Evolutionary conservation across 2,113 vertebrate genomes (phyloP).

Genomic region (Cnemophilus loriae): DNA sequence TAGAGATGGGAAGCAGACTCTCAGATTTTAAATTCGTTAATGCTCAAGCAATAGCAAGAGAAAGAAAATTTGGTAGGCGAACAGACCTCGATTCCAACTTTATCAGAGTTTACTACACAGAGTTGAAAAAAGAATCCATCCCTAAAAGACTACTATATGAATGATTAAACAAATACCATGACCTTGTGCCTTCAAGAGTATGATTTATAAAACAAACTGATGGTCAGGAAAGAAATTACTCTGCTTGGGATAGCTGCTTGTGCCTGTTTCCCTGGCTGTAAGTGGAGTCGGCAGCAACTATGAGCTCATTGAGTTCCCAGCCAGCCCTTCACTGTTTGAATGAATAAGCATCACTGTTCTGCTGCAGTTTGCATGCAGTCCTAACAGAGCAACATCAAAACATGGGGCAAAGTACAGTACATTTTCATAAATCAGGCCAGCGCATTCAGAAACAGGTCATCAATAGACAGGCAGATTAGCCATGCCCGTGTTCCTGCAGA

Average conservation of each 20-base stretch:
- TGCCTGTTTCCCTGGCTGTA: background rate
- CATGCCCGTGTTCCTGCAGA: background rate
- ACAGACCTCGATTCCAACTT: background rate
- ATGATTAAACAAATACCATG: background rate
- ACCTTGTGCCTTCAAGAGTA: background rate
- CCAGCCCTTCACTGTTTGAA: slow-evolving; percentile 21
- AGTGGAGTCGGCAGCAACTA: background rate
- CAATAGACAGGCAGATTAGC: background rate
- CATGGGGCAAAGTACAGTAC: background rate
- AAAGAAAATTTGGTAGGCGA: background rate
- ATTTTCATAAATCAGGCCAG: slow-evolving; percentile 16
- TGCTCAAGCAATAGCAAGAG: background rate
- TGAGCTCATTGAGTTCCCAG: slow-evolving; percentile 40
- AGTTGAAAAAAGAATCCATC: background rate
- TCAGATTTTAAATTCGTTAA: background rate
- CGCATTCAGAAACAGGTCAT: background rate
- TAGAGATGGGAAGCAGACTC: background rate
- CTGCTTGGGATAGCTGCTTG: background rate
- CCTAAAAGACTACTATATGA: background rate
- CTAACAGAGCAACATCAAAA: background rate
- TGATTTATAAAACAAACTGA: background rate
- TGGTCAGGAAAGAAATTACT: background rate
- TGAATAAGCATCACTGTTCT: slow-evolving; percentile 30
- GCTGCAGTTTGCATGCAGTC: slow-evolving; percentile 43
- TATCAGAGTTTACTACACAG: background rate